phyloP scores from a whole-genome alignment of 2,888 invertebrate species.

The Crioceris asparagi region DNA sequence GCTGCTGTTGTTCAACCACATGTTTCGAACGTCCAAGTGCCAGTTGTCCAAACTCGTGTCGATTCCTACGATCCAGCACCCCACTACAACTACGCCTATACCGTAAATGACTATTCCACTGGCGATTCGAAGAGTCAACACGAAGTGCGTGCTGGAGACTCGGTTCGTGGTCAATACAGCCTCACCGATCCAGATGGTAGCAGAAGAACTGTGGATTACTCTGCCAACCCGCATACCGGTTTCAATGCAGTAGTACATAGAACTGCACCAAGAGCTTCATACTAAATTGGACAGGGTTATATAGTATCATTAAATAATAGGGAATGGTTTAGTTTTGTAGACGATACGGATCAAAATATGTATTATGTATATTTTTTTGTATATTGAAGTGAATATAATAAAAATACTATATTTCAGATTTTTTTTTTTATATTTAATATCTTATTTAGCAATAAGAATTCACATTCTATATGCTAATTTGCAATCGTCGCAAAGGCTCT shows the following conservation, averaged over 20 bases:
- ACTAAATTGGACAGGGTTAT: too few species aligned
- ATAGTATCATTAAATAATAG: too few species aligned
- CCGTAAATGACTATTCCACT: conserved; percentile 34
- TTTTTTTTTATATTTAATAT: too few species aligned
- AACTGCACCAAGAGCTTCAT: too few species aligned
- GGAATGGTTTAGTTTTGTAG: too few species aligned
- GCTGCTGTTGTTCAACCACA: conserved; percentile 13
- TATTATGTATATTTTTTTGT: too few species aligned
- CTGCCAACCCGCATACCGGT: conserved; percentile 31
- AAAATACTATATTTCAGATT: too few species aligned
- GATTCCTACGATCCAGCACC: conserved; percentile 35
- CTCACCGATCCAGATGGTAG: conserved; percentile 34
- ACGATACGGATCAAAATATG: too few species aligned
- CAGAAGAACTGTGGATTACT: conserved; percentile 32
- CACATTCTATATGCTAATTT: too few species aligned
- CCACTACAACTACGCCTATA: conserved; percentile 33
- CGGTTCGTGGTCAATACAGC: conserved; percentile 34
- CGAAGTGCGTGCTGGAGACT: conserved; percentile 32
- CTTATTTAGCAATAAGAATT: too few species aligned
- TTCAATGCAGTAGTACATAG: conserved; percentile 34
- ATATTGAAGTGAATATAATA: too few species aligned
- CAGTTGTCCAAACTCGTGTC: conserved; percentile 26
- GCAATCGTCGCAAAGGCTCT: too few species aligned
- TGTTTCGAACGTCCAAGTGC: conserved; percentile 18
- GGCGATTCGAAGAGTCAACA: conserved; percentile 36